Conservation (phyloP, 2,888 invertebrate genomes). For the Sipunculus nudus region DNA sequence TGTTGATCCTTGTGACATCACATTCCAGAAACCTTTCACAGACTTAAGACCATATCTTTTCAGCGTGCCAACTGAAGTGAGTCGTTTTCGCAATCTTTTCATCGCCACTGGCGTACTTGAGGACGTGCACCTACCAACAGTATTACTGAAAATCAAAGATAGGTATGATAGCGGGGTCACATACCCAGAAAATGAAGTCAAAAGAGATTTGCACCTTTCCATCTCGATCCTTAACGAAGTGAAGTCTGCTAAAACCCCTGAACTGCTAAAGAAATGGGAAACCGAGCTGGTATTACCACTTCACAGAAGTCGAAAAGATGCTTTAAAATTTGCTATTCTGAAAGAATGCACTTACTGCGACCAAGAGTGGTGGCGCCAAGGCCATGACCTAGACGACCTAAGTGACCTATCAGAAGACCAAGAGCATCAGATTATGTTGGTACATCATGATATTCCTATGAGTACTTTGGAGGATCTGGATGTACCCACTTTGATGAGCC, state of each 20-base stretch:
- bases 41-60: constrained; percentile 42
- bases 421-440: constrained; percentile 36
- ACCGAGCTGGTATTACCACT: constrained; percentile 30
- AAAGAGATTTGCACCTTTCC: constrained; percentile 37
- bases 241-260: constrained; percentile 27
- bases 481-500: constrained; percentile 47
- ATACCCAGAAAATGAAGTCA: too few species aligned
- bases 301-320: constrained; percentile 11
- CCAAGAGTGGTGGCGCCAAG: constrained; percentile 41
- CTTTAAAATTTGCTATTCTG: constrained; percentile 32
- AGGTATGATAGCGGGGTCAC: constrained; percentile 24
- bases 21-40: constrained; percentile 32
- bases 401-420: constrained; percentile 15
- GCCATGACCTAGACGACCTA: constrained; percentile 17
- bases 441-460: constrained; percentile 47
- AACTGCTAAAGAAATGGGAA: constrained; percentile 16
- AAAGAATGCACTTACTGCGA: constrained; percentile 46
- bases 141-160: constrained; percentile 30
- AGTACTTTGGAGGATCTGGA: constrained; percentile 48
- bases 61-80: constrained; percentile 37
- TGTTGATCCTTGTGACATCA: constrained; percentile 24
- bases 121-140: constrained; percentile 22
- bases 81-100: constrained; percentile 26
- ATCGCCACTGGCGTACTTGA: constrained; percentile 26
- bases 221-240: constrained; percentile 39